Base-by-base conservation (phyloP, 2,797 vertebrate species). In the Carcharodon carcharias region DNA sequence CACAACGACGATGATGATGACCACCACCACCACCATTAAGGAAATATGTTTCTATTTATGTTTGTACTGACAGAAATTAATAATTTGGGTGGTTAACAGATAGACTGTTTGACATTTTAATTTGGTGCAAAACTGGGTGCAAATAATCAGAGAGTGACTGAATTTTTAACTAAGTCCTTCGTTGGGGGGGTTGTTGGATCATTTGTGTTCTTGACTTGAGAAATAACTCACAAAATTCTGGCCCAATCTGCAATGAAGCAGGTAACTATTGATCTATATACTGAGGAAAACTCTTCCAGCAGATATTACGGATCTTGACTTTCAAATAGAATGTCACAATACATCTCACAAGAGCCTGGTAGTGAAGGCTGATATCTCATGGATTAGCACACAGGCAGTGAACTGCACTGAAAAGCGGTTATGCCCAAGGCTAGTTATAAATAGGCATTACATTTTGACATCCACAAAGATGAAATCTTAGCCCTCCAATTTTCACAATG, bases 331-430 rank as follows among this genome's bases (percentile, higher is more conserved):
- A 93, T 65, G 35, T 63, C 21, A 65, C 21, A 65, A 40, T 45
- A 93, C n/a, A 93, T 93, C 58, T 23, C 91, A 93, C 16, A 65
- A 45, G 91, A 65, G 91, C 7, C n/a, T 23, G 91, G 14, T 61
- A 65, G 91, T 93, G 91, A 93, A 93, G 91, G 91, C n/a, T 93
- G 91, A 93, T 93, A 65, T 45, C 35, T 21, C n/a, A 35, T 65
- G 61, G 91, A 93, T 93, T 93, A 65, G 61, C 58, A 65, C 61
- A 65, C 61, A 93, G 61, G 58, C 91, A 65, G 61, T 93, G 91
- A 65, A 93, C 35, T 93, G 91, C 61, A 93, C 63, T 65, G 61
- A 93, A 93, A 93, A 23, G 7, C 40, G 58, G 61, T 16, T 93
- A 7, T 40, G 18, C 91, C 61, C n/a, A 93, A 65, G 91, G 91